Evolutionary conservation across 1,140 invertebrate genomes (phyloP).

Genomic region (Cheumatopsyche charites): DNA sequence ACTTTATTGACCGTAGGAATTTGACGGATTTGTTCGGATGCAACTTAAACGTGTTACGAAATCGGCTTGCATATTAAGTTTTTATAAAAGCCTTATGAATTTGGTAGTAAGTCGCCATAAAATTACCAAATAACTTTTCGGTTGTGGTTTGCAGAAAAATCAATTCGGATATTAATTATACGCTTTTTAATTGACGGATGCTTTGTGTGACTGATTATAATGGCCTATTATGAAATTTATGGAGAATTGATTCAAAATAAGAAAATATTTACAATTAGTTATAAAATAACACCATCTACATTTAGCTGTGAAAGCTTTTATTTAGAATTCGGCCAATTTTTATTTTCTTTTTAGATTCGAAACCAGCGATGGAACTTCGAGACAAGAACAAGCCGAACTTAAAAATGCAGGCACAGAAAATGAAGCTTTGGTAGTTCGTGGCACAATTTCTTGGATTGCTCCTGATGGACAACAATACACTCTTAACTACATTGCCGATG

Average conservation of each 20-base stretch:
- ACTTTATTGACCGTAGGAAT: neutral
- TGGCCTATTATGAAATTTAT: neutral
- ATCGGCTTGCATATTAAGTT: neutral
- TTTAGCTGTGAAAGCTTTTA: neutral
- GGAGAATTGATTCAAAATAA: no score
- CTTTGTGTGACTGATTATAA: no score
- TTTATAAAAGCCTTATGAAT: neutral
- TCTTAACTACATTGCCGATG: conserved; percentile 72
- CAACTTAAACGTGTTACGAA: neutral
- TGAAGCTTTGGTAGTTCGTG: conserved; percentile 61
- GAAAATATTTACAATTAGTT: no score
- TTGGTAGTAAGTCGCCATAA: no score
- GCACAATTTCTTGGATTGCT: conserved; percentile 61
- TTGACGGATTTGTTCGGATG: neutral
- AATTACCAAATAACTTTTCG: no score
- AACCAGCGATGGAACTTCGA: conserved; percentile 62
- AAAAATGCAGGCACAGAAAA: conserved; percentile 63
- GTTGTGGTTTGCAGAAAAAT: no score
- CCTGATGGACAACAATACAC: conserved; percentile 69
- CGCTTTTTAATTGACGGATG: no score
- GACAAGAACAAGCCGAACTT: conserved; percentile 61
- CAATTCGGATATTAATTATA: no score
- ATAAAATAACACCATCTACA: neutral
- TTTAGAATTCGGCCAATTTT: neutral
- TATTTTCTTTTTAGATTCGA: conserved; percentile 56